A percentile compares a stretch with the other conserved stretches of the same genome.
These are phyloP conservation scores for Eclectus roratus DNA, from an alignment of 2,113 vertebrate genomes.

Conservation along the genomic window DNA sequence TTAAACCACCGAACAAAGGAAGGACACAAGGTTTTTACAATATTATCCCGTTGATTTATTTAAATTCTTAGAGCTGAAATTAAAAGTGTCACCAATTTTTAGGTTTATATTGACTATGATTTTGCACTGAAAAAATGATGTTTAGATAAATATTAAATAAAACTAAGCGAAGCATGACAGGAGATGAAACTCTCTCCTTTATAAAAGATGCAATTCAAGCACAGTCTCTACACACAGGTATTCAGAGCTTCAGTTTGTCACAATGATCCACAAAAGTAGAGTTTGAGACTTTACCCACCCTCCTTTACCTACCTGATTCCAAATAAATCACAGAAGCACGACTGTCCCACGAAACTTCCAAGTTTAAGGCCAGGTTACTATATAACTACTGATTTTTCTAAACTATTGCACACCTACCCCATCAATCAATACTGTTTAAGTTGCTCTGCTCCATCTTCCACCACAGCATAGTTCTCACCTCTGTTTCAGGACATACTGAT, in stretches of 20 bases:
- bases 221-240: background rate
- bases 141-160: background rate
- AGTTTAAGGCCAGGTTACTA: background rate
- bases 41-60: background rate
- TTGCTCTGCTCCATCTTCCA: background rate
- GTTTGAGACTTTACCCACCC: background rate
- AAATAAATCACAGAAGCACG: background rate
- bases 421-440: background rate
- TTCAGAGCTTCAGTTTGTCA: background rate
- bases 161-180: background rate
- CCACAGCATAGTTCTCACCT: background rate
- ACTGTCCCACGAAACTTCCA: background rate
- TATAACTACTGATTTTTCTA: background rate
- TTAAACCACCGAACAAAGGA: background rate
- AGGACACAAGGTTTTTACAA: background rate
- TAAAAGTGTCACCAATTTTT: background rate
- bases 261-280: rapidly evolving
- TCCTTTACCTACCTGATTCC: background rate
- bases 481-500: background rate
- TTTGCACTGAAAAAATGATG: background rate
- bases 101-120: background rate
- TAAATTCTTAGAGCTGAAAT: background rate
- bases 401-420: background rate
- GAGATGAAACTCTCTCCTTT: background rate
- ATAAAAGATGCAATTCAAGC: background rate